Percentiles rank a stretch among this genome's conserved stretches.
phyloP scores from a whole-genome alignment of 2,113 vertebrate genomes.

The Micronycteris hirsuta region DNA sequence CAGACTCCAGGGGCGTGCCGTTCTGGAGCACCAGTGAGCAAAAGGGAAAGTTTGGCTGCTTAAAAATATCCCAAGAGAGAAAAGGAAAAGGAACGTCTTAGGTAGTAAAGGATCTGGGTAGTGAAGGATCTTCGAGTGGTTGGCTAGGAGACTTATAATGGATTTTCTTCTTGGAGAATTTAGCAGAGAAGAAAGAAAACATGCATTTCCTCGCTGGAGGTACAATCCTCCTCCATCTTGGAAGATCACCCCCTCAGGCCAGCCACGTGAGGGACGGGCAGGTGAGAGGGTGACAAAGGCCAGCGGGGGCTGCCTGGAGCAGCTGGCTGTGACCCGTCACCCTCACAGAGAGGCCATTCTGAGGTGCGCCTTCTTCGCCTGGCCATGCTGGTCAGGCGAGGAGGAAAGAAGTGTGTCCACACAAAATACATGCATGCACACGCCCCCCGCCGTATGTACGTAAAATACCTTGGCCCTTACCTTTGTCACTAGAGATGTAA shows the following conservation, averaged over 20 bases:
- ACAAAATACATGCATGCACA: rapidly evolving
- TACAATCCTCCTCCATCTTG: background rate
- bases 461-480: too few species aligned
- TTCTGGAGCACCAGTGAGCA: background rate
- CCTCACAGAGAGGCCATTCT: rapidly evolving
- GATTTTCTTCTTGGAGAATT: background rate
- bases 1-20: background rate
- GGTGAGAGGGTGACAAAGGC: rapidly evolving
- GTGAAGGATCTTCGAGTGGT: background rate
- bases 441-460: rapidly evolving
- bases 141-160: background rate
- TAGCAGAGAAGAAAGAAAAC: background rate
- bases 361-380: rapidly evolving
- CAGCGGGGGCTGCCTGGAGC: background rate
- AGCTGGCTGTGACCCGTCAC: background rate
- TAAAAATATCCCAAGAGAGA: background rate
- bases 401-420: rapidly evolving
- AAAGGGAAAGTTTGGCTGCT: background rate
- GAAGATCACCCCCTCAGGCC: background rate
- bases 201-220: background rate
- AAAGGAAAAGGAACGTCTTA: background rate
- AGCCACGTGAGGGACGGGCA: background rate
- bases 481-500: background rate
- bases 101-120: too few species aligned
- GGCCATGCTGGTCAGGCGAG: background rate